phyloP scores from a whole-genome alignment of 2,888 invertebrate species.

The Emmelina monodactyla region DNA sequence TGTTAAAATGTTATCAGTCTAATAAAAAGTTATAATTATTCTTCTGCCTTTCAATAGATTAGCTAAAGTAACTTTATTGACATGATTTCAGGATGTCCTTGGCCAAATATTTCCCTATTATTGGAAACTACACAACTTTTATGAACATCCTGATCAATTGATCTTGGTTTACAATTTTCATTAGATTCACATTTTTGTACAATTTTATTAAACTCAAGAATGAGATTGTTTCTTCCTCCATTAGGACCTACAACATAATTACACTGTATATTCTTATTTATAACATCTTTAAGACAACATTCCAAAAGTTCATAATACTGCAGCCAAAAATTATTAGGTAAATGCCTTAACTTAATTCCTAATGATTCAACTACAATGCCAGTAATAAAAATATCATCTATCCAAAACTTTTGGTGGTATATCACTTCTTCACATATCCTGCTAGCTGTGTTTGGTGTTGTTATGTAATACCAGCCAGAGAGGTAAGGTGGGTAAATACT shows the following conservation, averaged over 20 bases:
- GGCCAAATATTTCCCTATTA: conserved; percentile 36
- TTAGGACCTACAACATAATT: conserved; percentile 78
- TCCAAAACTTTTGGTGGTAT: conserved; percentile 82
- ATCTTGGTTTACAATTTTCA: conserved; percentile 59
- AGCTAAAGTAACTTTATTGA: no score
- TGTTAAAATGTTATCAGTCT: no score
- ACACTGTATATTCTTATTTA: conserved; percentile 66
- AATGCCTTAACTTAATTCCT: conserved; percentile 62
- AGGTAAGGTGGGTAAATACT: conserved; percentile 76
- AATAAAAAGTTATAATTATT: no score
- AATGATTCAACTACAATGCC: conserved; percentile 74
- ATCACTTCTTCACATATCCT: conserved; percentile 63
- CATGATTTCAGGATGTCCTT: conserved; percentile 26
- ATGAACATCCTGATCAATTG: conserved; percentile 51
- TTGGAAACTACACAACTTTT: conserved; percentile 66
- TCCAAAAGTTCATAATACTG: conserved; percentile 75
- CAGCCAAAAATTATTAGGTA: conserved; percentile 70
- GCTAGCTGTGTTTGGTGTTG: conserved; percentile 70
- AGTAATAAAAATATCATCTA: conserved; percentile 88
- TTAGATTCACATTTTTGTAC: conserved; percentile 65
- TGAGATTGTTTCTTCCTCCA: conserved; percentile 75
- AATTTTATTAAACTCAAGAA: conserved; percentile 71
- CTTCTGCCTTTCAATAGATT: no score
- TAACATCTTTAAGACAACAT: conserved; percentile 74
- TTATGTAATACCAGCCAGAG: conserved; percentile 86